phyloP scores from a whole-genome alignment of 2,888 invertebrate species.

The Plebejus melissa region DNA sequence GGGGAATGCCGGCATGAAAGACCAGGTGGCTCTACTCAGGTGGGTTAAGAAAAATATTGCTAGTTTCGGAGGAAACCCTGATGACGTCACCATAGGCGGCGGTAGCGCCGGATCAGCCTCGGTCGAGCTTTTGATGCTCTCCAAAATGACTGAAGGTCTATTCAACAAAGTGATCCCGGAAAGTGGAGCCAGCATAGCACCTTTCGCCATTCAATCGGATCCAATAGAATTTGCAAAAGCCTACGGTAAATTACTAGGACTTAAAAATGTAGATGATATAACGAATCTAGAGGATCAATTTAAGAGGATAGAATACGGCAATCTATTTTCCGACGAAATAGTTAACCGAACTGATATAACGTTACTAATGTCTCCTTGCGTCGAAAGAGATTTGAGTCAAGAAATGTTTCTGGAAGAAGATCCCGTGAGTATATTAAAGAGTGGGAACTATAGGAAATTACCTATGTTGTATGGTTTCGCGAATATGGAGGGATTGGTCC shows the following conservation, averaged over 20 bases:
- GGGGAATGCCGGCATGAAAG: constrained; percentile 60
- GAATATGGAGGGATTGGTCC: constrained; percentile 44
- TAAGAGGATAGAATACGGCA: constrained; percentile 43
- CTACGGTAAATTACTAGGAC: constrained; percentile 44
- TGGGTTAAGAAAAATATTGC: constrained; percentile 43
- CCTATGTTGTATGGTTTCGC: constrained; percentile 50
- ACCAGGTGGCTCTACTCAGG: constrained; percentile 50
- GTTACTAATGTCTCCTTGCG: constrained; percentile 42
- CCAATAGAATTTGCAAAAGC: constrained; percentile 48
- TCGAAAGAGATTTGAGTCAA: constrained; percentile 41
- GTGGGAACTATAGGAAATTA: constrained; percentile 43
- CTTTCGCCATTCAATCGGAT: constrained; percentile 45
- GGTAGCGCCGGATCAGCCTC: constrained; percentile 53
- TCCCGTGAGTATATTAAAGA: constrained; percentile 45
- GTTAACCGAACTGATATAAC: constrained; percentile 37
- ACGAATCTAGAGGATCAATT: constrained; percentile 50
- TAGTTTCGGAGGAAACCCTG: constrained; percentile 43
- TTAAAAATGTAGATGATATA: constrained; percentile 44
- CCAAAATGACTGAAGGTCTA: constrained; percentile 38
- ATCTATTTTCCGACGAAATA: constrained; percentile 36
- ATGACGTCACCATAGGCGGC: constrained; percentile 53
- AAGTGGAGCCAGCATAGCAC: constrained; percentile 46
- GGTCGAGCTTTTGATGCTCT: constrained; percentile 50
- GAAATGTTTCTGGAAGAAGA: constrained; percentile 44
- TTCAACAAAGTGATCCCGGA: constrained; percentile 44